Conservation (phyloP, 2,797 vertebrate species). For the Sylvia borin region DNA sequence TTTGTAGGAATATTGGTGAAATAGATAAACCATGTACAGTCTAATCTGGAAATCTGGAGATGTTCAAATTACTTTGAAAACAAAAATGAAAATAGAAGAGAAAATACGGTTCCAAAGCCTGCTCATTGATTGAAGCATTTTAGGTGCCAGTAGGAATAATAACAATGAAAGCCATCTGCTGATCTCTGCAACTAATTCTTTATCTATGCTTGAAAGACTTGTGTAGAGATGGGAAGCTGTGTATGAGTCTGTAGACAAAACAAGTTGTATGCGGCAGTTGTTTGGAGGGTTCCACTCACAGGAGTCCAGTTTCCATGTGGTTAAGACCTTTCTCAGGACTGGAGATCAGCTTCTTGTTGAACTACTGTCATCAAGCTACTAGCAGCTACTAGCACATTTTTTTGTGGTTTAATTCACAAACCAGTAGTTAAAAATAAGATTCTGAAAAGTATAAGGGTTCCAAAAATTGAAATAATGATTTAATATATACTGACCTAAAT, state of each 20-base stretch:
- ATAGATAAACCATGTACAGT: slow-evolving; percentile 25
- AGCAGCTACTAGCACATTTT: not conserved
- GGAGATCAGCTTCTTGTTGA: not conserved
- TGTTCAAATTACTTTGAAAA: slow-evolving; percentile 49
- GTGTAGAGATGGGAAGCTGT: not conserved
- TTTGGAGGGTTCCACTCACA: not conserved
- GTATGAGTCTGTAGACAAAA: not conserved
- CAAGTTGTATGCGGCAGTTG: not conserved
- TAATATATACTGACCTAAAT: not conserved
- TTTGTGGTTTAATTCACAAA: not conserved
- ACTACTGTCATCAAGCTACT: not conserved
- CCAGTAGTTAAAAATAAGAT: not conserved
- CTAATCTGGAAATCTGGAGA: slow-evolving; percentile 19
- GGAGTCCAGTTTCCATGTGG: not conserved
- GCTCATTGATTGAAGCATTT: slow-evolving; percentile 32
- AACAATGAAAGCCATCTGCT: slow-evolving; percentile 46
- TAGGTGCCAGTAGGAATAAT: slow-evolving; percentile 28
- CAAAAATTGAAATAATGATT: not conserved
- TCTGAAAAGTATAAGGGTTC: not conserved
- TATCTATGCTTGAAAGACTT: slow-evolving; percentile 14
- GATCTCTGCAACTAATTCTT: not conserved
- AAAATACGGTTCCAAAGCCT: slow-evolving; percentile 15
- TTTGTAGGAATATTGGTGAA: not conserved
- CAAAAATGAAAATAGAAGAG: slow-evolving; percentile 28
- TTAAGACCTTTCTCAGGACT: not conserved